Evolutionary conservation across 2,113 vertebrate species (phyloP).

Genomic region (Patagioenas fasciata): DNA sequence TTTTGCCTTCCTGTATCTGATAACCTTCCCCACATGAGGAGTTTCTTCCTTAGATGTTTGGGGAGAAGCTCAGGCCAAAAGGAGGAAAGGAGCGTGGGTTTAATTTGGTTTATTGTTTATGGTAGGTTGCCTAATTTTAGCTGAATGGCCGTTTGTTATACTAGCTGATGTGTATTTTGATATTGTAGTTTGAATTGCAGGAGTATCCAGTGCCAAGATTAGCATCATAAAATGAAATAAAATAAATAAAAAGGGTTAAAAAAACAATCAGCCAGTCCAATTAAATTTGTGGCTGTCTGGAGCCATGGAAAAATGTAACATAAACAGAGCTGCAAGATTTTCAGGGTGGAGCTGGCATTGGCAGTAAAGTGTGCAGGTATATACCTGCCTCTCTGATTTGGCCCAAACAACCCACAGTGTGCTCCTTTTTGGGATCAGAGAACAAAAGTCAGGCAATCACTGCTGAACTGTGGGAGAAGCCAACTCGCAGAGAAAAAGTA

Average conservation of each 20-base stretch:
- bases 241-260: constrained; percentile 49
- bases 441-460: constrained; percentile 25
- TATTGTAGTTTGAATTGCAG: constrained; percentile 26
- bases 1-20: not conserved
- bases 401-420: not conserved
- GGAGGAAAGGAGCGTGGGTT: constrained; percentile 7
- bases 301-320: constrained; percentile 52
- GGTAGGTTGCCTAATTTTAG: constrained; percentile 47
- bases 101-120: constrained; percentile 55
- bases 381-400: constrained; percentile 46
- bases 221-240: constrained; percentile 17
- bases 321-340: constrained; percentile 46
- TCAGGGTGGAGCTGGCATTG: constrained; percentile 56
- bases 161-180: constrained; percentile 35
- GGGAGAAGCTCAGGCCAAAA: constrained; percentile 23
- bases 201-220: constrained; percentile 22
- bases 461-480: not conserved
- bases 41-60: not conserved
- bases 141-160: constrained; percentile 51
- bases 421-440: constrained; percentile 20
- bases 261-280: constrained; percentile 39
- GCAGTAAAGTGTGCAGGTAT: constrained; percentile 44
- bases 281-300: constrained; percentile 63
- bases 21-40: not conserved
- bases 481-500: not conserved